Base-by-base conservation (phyloP, 1,140 invertebrate genomes). In the Geopemphigus sp. region DNA sequence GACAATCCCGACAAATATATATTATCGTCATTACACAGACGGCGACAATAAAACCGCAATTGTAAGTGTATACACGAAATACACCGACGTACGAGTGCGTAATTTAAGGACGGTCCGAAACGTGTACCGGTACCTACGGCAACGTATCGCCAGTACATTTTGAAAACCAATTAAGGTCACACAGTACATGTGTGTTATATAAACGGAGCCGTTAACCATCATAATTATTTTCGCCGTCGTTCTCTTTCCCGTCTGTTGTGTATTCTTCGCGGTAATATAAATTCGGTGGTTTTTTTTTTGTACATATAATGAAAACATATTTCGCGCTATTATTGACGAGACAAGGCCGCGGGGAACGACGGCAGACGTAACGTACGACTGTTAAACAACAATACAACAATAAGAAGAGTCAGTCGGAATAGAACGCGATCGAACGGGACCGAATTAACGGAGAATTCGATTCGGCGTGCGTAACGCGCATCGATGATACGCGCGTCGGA, bases 401-500 rank as follows among this genome's bases (percentile, higher is more conserved):
- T 73, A 17, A 32, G 29, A 50, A 68, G 54, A 76, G 14, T 39
- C 72, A 59, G 32, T 59, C 26, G 59, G 59, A 76, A 76, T 8
- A 8, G 3, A 39, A 54, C 59, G 59, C 73, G 59, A 76, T 76
- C 56, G 73, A 59, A 76, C 73, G 73, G 32, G 73, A 76, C 54
- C 53, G 15, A 76, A 76, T 76, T 76, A 61, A 76, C 73, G 56
- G 32, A 59, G 66, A 73, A 76, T 76, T 76, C 73, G 54, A 76
- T 76, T 76, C 73, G 73, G 56, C 54, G 54, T 39, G 53, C 73
- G 72, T 74, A 74, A 56, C 72, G 72, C 64, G 39, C 47, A 50
- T 47, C 66, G 22, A 68, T 68, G n/a, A 26, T 10, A 6, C 1
- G 26, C 26, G n/a, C 22, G 56, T 22, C 14, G 24, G 5, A 61